Conservation (phyloP, 2,113 vertebrate genomes). For the Ctenodactylus gundi region DNA sequence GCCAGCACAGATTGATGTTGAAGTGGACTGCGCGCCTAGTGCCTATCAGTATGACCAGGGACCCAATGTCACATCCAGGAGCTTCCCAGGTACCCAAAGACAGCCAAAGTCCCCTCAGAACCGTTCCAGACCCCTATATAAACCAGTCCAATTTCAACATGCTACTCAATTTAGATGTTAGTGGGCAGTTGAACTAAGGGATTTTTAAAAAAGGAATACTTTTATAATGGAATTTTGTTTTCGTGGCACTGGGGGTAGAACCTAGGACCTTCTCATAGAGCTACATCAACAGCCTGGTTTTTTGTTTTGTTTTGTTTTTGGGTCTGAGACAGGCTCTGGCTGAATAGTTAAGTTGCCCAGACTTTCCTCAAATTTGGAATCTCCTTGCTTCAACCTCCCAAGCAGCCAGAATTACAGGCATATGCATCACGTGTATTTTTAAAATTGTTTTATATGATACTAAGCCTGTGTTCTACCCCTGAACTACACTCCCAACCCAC, state of each 20-base stretch:
- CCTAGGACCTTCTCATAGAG: background rate
- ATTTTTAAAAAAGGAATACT: background rate
- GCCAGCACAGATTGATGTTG: conserved; percentile 60
- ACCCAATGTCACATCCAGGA: conserved; percentile 65
- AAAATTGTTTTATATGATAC: background rate
- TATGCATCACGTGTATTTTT: background rate
- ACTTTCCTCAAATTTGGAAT: background rate
- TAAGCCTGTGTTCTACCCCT: background rate
- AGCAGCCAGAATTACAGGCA: background rate
- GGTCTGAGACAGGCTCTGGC: background rate
- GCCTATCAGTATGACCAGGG: conserved; percentile 38
- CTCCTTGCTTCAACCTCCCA: background rate
- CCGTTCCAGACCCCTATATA: conserved; percentile 78
- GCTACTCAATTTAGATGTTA: conserved; percentile 86
- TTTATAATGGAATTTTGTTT: conserved; percentile 26
- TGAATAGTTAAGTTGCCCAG: background rate
- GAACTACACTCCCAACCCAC: background rate
- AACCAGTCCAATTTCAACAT: conserved; percentile 88
- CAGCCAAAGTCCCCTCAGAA: conserved; percentile 56
- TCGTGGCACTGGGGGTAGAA: background rate
- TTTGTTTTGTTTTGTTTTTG: background rate
- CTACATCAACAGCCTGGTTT: background rate
- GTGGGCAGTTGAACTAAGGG: conserved; percentile 85
- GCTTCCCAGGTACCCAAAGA: conserved; percentile 74
- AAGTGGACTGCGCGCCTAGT: conserved; percentile 50